These are phyloP conservation scores for Drosophila mojavensis DNA, from an alignment of 1,140 invertebrate species.

Conservation along the genomic window DNA sequence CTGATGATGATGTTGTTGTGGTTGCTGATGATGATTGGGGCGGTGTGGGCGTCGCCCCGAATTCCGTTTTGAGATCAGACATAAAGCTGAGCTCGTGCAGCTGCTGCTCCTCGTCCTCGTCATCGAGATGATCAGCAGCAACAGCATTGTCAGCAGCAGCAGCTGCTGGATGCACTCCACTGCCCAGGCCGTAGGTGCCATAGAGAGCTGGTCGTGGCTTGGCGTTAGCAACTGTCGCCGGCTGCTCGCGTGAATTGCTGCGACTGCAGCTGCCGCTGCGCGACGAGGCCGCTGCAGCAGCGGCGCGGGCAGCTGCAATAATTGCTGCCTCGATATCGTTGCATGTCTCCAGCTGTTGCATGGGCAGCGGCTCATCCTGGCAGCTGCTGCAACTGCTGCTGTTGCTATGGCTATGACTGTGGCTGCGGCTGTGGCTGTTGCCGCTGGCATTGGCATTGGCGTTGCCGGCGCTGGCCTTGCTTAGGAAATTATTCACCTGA, in stretches of 20 bases:
- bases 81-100: constrained; percentile 64
- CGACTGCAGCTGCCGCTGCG: constrained; percentile 58
- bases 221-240: constrained; percentile 15
- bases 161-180: neutral
- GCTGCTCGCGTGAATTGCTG: constrained; percentile 67
- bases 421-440: constrained; percentile 28
- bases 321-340: constrained; percentile 81
- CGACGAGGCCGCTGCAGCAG: constrained; percentile 38
- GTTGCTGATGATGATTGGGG: neutral
- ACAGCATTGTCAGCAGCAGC: constrained; percentile 13
- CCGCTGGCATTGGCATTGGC: constrained; percentile 31
- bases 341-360: constrained; percentile 77
- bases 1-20: too few relatives aligned
- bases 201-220: constrained; percentile 43
- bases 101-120: constrained; percentile 26
- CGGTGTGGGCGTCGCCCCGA: neutral
- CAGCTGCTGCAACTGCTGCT: constrained; percentile 47
- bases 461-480: constrained; percentile 43
- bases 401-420: constrained; percentile 49
- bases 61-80: constrained; percentile 46
- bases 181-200: constrained; percentile 26
- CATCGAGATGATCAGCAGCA: neutral
- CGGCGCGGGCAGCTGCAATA: constrained; percentile 74
- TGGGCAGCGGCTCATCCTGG: constrained; percentile 42
- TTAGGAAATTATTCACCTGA: constrained; percentile 63